Conservation (phyloP, 1,140 invertebrate genomes). For the Anagrus nilaparvatae region DNA sequence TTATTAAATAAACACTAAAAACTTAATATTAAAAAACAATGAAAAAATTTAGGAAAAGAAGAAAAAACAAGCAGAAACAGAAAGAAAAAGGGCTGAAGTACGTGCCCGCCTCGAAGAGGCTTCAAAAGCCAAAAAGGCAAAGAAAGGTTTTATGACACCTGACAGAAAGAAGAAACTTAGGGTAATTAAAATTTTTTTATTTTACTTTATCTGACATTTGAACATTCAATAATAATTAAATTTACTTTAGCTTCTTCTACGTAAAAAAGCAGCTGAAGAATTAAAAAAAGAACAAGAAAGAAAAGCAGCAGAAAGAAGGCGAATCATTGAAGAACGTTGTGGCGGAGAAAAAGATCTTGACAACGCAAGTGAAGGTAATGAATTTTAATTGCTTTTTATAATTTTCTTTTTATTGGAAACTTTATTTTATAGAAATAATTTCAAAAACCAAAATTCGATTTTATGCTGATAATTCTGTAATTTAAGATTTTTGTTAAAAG, state of each 20-base stretch:
- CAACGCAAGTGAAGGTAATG: conserved; percentile 85
- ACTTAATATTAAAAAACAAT: background rate
- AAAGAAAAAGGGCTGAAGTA: conserved; percentile 90
- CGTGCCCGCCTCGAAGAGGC: conserved; percentile 91
- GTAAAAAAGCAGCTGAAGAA: conserved; percentile 99
- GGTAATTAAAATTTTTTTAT: conserved; percentile 48
- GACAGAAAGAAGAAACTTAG: conserved; percentile 97
- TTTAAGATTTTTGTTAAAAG: no score
- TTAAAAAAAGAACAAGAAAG: conserved; percentile 98
- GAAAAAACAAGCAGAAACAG: conserved; percentile 87
- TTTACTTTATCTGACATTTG: background rate
- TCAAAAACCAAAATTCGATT: no score
- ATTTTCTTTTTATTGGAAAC: no score
- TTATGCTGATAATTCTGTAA: no score
- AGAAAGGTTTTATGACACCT: conserved; percentile 98
- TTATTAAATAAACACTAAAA: background rate
- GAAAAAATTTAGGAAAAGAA: conserved; percentile 67
- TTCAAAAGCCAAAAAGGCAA: conserved; percentile 89
- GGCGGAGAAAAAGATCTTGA: conserved; percentile 84
- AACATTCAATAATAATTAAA: background rate
- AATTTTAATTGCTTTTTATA: no score
- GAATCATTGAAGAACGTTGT: conserved; percentile 91
- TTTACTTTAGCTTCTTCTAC: conserved; percentile 74
- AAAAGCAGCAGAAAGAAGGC: conserved; percentile 94
- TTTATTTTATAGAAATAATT: no score